Percentiles rank a stretch among this genome's conserved stretches.
Evolutionary conservation across 1,140 invertebrate species (phyloP).

Genomic region (Leptinotarsa texana): DNA sequence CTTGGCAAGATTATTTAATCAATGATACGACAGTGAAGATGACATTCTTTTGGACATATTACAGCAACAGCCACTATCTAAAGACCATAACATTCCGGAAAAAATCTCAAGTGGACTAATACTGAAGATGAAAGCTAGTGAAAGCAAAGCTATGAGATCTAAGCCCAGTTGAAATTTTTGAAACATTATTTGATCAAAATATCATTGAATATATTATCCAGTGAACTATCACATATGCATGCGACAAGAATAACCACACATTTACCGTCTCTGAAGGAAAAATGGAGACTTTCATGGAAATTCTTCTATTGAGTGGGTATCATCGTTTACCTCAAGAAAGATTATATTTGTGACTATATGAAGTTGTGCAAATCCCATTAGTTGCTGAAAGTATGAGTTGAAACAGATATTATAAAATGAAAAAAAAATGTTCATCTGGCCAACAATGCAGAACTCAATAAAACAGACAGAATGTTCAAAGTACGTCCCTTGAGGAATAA

Average conservation of each 20-base stretch:
- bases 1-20: slow-evolving; percentile 10
- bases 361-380: too few species aligned
- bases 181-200: not conserved
- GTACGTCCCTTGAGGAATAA: not conserved
- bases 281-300: too few species aligned
- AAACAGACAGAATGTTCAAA: too few species aligned
- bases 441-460: too few species aligned
- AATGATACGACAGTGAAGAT: not conserved
- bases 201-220: not conserved
- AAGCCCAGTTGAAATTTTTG: not conserved
- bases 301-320: too few species aligned
- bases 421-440: too few species aligned
- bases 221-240: not conserved
- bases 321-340: too few species aligned
- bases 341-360: too few species aligned
- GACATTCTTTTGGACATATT: not conserved
- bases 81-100: not conserved
- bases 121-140: not conserved
- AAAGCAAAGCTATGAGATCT: not conserved
- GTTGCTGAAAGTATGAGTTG: too few species aligned
- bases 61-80: not conserved
- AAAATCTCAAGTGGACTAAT: not conserved
- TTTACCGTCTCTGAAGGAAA: too few species aligned
- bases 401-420: too few species aligned
- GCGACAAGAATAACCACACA: not conserved